Percentiles rank a stretch among this genome's conserved stretches.
Conservation (phyloP, 2,888 invertebrate genomes). For the Eupithecia centaureata region DNA sequence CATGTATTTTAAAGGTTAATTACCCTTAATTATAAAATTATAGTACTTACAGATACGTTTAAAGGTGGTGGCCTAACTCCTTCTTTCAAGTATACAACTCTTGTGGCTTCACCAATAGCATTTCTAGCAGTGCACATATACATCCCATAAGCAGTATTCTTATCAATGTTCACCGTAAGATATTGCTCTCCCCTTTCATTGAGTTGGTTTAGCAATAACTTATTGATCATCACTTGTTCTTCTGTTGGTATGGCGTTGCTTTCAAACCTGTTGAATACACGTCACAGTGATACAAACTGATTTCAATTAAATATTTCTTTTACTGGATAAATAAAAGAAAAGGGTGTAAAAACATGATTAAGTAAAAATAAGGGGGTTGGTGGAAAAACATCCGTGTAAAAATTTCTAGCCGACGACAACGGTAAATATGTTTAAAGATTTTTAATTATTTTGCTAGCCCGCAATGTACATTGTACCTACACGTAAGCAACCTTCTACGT, state of each 20-base stretch:
- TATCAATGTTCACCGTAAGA: conserved; percentile 49
- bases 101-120: conserved; percentile 55
- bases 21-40: neutral
- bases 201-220: conserved; percentile 42
- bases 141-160: conserved; percentile 59
- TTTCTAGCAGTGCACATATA: conserved; percentile 67
- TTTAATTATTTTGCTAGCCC: too few species aligned
- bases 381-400: too few species aligned
- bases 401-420: too few species aligned
- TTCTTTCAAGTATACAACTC: conserved; percentile 57
- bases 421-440: too few species aligned
- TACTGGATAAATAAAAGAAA: neutral
- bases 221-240: conserved; percentile 52
- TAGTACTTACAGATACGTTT: conserved; percentile 56
- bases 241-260: conserved; percentile 41
- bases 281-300: neutral
- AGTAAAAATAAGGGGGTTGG: too few species aligned
- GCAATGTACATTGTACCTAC: too few species aligned
- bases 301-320: neutral
- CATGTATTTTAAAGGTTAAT: too few species aligned
- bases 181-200: conserved; percentile 43
- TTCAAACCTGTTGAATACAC: conserved; percentile 47
- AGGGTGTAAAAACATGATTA: too few species aligned
- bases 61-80: conserved; percentile 61
- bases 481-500: too few species aligned